These are phyloP conservation scores for Lasaia peninsularis DNA, from an alignment of 1,140 invertebrate species.

Conservation along the genomic window DNA sequence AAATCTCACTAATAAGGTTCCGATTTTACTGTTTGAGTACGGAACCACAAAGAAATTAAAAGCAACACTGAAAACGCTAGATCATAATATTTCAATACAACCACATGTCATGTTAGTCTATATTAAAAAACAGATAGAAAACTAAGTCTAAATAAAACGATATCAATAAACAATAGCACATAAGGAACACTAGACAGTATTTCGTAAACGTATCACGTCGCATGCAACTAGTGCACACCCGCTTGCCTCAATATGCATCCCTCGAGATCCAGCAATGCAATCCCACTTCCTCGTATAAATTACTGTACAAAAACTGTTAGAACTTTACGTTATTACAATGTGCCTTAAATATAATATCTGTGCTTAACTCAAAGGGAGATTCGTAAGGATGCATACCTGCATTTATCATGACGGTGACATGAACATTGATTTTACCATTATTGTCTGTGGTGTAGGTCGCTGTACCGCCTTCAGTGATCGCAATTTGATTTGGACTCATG, in stretches of 20 bases:
- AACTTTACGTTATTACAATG: constrained; percentile 30
- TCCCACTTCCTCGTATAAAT: constrained; percentile 31
- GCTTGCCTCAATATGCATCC: constrained; percentile 76
- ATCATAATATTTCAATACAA: no score
- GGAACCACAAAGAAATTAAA: no score
- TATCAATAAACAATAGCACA: constrained; percentile 18
- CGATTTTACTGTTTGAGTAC: no score
- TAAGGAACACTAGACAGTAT: constrained; percentile 25
- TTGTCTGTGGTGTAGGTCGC: constrained; percentile 84
- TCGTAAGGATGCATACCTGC: constrained; percentile 80
- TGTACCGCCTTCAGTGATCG: constrained; percentile 69
- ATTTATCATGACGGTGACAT: constrained; percentile 87
- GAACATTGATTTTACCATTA: constrained; percentile 93
- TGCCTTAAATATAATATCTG: constrained; percentile 49
- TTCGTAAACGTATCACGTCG: constrained; percentile 17
- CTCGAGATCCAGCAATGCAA: constrained; percentile 48
- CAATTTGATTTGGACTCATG: constrained; percentile 58
- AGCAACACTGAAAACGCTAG: no score
- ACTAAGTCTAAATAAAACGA: neutral
- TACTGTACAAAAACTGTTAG: constrained; percentile 34
- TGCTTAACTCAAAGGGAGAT: constrained; percentile 43
- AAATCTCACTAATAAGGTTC: no score
- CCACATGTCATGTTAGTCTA: no score
- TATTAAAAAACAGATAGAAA: no score
- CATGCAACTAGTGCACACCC: constrained; percentile 60